These are phyloP conservation scores for Delphinapterus leucas DNA, from an alignment of 2,113 vertebrate species.

Conservation along the genomic window DNA sequence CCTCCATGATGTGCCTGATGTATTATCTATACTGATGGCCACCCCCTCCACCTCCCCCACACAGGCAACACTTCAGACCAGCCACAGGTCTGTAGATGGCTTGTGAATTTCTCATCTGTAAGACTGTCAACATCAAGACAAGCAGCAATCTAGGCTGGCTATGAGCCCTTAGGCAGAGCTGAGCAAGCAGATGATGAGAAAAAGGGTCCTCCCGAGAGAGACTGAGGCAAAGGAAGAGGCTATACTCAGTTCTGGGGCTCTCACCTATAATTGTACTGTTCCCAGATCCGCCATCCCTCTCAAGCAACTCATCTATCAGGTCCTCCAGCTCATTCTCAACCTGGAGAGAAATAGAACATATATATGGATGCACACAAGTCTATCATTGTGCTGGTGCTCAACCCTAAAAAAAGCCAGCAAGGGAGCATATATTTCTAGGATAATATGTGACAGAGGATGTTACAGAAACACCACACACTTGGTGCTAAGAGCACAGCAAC, in stretches of 20 bases:
- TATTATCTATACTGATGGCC: constrained; percentile 54
- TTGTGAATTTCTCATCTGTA: constrained; percentile 64
- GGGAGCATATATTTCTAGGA: constrained; percentile 52
- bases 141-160: constrained; percentile 74
- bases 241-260: constrained; percentile 66
- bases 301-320: constrained; percentile 94
- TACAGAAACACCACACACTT: constrained; percentile 37
- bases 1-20: constrained; percentile 55
- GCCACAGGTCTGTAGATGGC: constrained; percentile 44
- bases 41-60: constrained; percentile 13
- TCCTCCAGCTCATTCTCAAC: constrained; percentile 96
- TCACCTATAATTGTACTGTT: constrained; percentile 94
- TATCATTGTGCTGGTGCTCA: constrained; percentile 50
- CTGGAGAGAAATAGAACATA: constrained; percentile 81
- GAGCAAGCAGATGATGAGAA: constrained; percentile 78
- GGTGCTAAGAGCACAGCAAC: constrained; percentile 48
- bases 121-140: constrained; percentile 69
- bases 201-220: constrained; percentile 74
- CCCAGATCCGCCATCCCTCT: constrained; percentile 91
- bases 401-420: constrained; percentile 57
- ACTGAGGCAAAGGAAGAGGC: constrained; percentile 58
- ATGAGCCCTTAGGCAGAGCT: constrained; percentile 77
- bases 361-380: constrained; percentile 68
- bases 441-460: neutral
- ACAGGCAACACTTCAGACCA: constrained; percentile 55